These are phyloP conservation scores for Zaprionus bogoriensis DNA, from an alignment of 2,888 invertebrate genomes.

Conservation along the genomic window DNA sequence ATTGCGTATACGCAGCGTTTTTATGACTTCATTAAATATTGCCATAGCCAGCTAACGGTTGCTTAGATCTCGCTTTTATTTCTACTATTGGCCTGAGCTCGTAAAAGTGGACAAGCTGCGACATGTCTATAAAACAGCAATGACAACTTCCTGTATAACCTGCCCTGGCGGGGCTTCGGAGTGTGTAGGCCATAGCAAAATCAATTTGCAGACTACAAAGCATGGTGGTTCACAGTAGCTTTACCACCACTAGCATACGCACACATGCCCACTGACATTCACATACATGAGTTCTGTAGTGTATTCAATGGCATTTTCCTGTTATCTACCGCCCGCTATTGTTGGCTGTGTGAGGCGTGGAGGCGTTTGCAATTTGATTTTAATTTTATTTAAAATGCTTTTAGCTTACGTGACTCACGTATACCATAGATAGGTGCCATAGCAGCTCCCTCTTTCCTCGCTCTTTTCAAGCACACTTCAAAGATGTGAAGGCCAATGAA, in stretches of 20 bases:
- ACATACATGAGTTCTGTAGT: conserved; percentile 34
- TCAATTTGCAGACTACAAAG: conserved; percentile 60
- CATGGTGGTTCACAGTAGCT: conserved; percentile 22
- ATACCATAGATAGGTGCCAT: conserved; percentile 10
- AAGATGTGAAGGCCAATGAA: conserved; percentile 54
- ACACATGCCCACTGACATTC: conserved; percentile 5
- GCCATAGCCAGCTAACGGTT: conserved; percentile 5
- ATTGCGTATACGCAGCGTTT: conserved; percentile 30
- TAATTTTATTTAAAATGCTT: conserved; percentile 77
- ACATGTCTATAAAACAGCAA: conserved; percentile 17
- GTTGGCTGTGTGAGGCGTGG: not conserved
- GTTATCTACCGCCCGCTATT: conserved; percentile 42
- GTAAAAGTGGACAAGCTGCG: conserved; percentile 26
- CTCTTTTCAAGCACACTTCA: conserved; percentile 4
- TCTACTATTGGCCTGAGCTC: conserved; percentile 8
- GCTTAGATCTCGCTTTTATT: not conserved
- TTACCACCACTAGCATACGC: conserved; percentile 7
- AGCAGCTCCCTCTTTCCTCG: not conserved
- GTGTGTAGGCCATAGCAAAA: conserved; percentile 55
- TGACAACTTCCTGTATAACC: not conserved
- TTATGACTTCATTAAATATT: conserved; percentile 49
- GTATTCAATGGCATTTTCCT: conserved; percentile 59
- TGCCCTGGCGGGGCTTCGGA: conserved; percentile 21
- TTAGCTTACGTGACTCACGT: conserved; percentile 52
- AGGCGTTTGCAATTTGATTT: conserved; percentile 61